Evolutionary conservation across 1,140 invertebrate genomes (phyloP), one percentile per base, ranked within the genome.

Genomic region (Diplogasteroides magnus): DNA sequence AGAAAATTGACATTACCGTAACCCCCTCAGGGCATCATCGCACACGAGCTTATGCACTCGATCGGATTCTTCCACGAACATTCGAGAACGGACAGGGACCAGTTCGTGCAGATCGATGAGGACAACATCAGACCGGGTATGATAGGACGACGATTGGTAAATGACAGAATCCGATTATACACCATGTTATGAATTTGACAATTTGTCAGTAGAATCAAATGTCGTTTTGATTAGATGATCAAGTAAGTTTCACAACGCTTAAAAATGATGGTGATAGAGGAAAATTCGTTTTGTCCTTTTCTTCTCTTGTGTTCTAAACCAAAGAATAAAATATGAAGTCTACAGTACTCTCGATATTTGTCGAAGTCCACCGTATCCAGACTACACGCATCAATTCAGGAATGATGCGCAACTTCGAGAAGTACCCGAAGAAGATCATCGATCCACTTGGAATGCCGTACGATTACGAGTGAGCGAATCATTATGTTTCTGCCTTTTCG

Each of bases 341-440:
- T n/a, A n/a, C n/a, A n/a, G n/a, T n/a, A n/a, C n/a, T n/a, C n/a
- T n/a, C n/a, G n/a, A n/a, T n/a, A n/a, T n/a, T n/a, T n/a, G n/a
- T n/a, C n/a, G n/a, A n/a, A n/a, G n/a, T n/a, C n/a, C n/a, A n/a
- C n/a, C n/a, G n/a, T n/a, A n/a, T n/a, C n/a, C n/a, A n/a, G n/a
- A n/a, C n/a, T n/a, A n/a, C n/a, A n/a, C n/a, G n/a, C n/a, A n/a
- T n/a, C n/a, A n/a, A n/a, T 78, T 64, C 61, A 78, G 77, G 79
- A 65, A 82, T 82, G 80, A 69, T 83, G 68, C 57, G 80, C 14
- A 82, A 82, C 31, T 82, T 82, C 58, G 80, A 82, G 65, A 83
- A 83, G 55, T 82, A 82, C 62, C 81, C 80, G n/a, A 56, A 72
- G 29, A 82, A 82, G 71, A 81, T 82, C 29, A 82, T 82, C 26